Conservation (phyloP, 2,888 invertebrate genomes). For the Steinernema scapterisci region DNA sequence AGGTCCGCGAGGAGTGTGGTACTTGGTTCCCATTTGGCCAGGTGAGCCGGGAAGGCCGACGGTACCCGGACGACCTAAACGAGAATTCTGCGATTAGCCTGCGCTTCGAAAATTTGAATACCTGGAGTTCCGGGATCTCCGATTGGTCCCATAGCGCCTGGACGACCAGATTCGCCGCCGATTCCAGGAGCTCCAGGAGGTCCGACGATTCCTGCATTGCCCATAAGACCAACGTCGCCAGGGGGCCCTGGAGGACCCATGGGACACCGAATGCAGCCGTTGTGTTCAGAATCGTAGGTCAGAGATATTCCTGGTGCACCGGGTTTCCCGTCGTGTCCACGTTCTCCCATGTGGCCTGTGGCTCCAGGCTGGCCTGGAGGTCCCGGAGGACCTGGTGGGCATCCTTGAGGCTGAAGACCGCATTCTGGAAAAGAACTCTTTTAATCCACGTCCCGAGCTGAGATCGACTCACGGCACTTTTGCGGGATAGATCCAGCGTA, state of each 20-base stretch:
- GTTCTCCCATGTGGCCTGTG: slow-evolving; percentile 32
- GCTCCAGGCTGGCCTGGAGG: slow-evolving; percentile 50
- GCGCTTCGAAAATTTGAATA: too few relatives aligned
- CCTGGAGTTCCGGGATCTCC: slow-evolving; percentile 41
- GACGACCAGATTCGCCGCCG: slow-evolving; percentile 38
- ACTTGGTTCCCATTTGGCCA: not conserved
- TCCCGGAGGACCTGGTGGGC: slow-evolving; percentile 53
- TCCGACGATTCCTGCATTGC: slow-evolving; percentile 52
- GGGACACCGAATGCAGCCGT: slow-evolving; percentile 46
- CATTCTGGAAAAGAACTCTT: not conserved
- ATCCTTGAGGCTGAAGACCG: not conserved
- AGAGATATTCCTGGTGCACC: slow-evolving; percentile 41
- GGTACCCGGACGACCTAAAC: too few relatives aligned
- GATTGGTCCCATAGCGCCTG: slow-evolving; percentile 54
- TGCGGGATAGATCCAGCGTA: not conserved
- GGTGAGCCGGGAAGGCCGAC: not conserved
- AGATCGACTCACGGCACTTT: not conserved
- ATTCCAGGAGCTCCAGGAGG: slow-evolving; percentile 55
- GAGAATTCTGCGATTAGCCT: too few relatives aligned
- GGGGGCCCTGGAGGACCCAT: slow-evolving; percentile 34
- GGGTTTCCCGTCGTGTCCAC: not conserved
- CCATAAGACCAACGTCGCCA: slow-evolving; percentile 46
- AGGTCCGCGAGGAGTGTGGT: not conserved
- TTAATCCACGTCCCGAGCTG: not conserved
- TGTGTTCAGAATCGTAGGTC: slow-evolving; percentile 39